These are phyloP conservation scores for Odontocerum albicorne DNA, from an alignment of 2,888 invertebrate species.

Conservation along the genomic window DNA sequence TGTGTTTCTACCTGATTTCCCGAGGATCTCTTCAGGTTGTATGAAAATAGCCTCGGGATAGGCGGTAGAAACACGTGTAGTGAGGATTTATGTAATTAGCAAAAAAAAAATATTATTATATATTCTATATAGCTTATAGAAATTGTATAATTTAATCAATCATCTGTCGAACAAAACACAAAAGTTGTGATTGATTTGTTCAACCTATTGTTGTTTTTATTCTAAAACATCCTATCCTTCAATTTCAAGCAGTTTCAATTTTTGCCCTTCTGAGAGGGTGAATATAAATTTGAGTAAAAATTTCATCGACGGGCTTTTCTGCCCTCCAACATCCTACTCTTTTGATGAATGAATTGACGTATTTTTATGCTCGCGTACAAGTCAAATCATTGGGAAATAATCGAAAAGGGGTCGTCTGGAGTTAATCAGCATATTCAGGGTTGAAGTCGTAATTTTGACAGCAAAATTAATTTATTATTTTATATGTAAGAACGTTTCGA, in stretches of 20 bases:
- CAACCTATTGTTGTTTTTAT: slow-evolving; percentile 13
- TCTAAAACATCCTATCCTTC: slow-evolving; percentile 8
- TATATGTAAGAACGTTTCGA: background rate
- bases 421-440: slow-evolving; percentile 27
- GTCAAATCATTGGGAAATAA: slow-evolving; percentile 30
- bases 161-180: slow-evolving; percentile 5
- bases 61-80: too few species aligned
- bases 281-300: slow-evolving; percentile 16
- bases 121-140: too few species aligned
- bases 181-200: slow-evolving; percentile 8
- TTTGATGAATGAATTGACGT: slow-evolving; percentile 21
- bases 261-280: slow-evolving; percentile 14
- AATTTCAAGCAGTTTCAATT: slow-evolving; percentile 7
- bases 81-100: too few species aligned
- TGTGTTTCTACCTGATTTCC: too few species aligned
- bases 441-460: slow-evolving; percentile 1
- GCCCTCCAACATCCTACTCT: slow-evolving; percentile 5
- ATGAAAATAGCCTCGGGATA: too few species aligned
- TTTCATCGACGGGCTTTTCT: background rate
- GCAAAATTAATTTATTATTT: background rate
- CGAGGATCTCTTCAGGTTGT: too few species aligned
- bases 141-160: slow-evolving; percentile 4
- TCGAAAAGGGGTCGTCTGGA: slow-evolving; percentile 28
- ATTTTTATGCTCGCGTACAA: slow-evolving; percentile 29
- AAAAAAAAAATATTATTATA: too few species aligned